Evolutionary conservation across 2,797 vertebrate species (phyloP).

Genomic region (Alcedo quadribrachys): DNA sequence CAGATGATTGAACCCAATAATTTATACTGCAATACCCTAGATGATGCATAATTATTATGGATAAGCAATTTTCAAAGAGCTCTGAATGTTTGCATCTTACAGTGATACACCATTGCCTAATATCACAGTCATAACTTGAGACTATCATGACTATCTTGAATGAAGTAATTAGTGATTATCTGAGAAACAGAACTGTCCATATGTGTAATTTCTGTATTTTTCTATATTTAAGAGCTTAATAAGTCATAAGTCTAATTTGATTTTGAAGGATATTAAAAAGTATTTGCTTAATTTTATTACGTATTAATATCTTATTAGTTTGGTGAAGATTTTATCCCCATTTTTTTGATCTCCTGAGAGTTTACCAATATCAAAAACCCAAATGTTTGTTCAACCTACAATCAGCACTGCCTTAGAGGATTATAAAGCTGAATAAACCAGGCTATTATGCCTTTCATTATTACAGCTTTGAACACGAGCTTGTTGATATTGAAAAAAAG

Average conservation of each 20-base stretch:
- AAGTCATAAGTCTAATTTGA: neutral
- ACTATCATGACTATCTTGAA: neutral
- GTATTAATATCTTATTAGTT: neutral
- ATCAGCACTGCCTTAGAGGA: slow-evolving; percentile 7
- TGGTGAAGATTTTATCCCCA: neutral
- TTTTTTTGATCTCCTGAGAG: neutral
- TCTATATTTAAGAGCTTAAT: neutral
- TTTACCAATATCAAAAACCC: slow-evolving; percentile 8
- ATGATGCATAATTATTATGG: neutral
- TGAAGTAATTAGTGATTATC: neutral
- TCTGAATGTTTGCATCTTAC: neutral
- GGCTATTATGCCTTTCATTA: slow-evolving; percentile 22
- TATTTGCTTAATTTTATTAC: slow-evolving; percentile 28
- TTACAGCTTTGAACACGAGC: slow-evolving; percentile 5
- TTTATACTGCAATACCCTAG: neutral
- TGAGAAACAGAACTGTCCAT: neutral
- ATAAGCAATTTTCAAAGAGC: slow-evolving; percentile 13
- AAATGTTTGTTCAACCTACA: slow-evolving; percentile 24
- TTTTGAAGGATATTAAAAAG: neutral
- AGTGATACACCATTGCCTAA: neutral
- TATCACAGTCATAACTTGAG: neutral
- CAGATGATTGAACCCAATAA: slow-evolving; percentile 11
- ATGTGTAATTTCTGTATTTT: neutral
- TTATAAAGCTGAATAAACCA: slow-evolving; percentile 50
- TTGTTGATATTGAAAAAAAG: neutral